A percentile compares a stretch with the other conserved stretches of the same genome.
Conservation (phyloP, 2,113 vertebrate genomes). For the Thunnus maccoyii region DNA sequence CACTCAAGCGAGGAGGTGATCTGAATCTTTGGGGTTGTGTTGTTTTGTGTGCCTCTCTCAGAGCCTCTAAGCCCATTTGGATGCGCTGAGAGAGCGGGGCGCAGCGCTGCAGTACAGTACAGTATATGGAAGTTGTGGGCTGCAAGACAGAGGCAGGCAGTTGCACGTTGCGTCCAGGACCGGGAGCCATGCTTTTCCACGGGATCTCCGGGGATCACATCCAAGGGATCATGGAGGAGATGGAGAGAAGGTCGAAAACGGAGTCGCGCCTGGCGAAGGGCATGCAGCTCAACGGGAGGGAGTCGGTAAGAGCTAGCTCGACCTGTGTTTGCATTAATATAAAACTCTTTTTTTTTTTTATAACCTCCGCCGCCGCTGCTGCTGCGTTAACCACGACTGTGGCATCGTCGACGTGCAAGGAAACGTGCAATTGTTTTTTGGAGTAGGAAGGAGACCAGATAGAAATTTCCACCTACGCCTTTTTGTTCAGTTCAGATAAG, state of each 20-base stretch:
- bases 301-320: slow-evolving; percentile 89
- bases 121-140: slow-evolving; percentile 99
- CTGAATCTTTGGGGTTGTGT: slow-evolving; percentile 50
- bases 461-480: not conserved
- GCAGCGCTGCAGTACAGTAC: slow-evolving; percentile 73
- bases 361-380: not conserved
- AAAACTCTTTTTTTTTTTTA: not conserved
- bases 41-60: slow-evolving; percentile 66
- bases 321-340: slow-evolving; percentile 7
- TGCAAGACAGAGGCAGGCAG: slow-evolving; percentile 96
- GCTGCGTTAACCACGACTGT: not conserved
- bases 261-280: slow-evolving; percentile 96
- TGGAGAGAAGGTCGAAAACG: slow-evolving; percentile 96
- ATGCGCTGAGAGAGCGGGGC: slow-evolving; percentile 89
- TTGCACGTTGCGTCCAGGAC: slow-evolving; percentile 98
- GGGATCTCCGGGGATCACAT: slow-evolving; percentile 99
- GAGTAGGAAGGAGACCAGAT: not conserved
- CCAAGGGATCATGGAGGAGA: slow-evolving; percentile 99
- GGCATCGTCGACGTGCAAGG: not conserved
- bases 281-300: slow-evolving; percentile 97
- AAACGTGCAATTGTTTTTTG: not conserved
- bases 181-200: slow-evolving; percentile 99
- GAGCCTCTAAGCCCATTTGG: slow-evolving; percentile 85
- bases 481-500: not conserved
- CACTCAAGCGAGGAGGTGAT: slow-evolving; percentile 67